Percentiles rank a stretch among this genome's conserved stretches.
Evolutionary conservation across 2,888 invertebrate genomes (phyloP).

Genomic region (Diaperis boleti): DNA sequence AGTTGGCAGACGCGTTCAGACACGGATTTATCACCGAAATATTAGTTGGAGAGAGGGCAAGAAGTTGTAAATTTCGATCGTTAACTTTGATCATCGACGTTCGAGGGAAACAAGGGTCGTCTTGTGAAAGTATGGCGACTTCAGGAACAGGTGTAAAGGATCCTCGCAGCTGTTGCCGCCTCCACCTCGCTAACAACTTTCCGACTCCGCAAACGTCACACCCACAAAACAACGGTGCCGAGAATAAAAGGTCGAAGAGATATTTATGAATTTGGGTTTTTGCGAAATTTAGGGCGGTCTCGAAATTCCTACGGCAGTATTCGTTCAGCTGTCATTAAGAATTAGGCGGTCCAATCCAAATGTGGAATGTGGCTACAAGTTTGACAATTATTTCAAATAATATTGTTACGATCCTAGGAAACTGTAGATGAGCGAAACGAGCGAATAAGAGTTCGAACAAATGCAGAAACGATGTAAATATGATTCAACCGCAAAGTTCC

Average conservation of each 20-base stretch:
- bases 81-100: conserved; percentile 39
- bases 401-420: no score
- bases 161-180: conserved; percentile 52
- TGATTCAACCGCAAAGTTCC: no score
- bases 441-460: no score
- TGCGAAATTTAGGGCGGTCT: no score
- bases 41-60: conserved; percentile 17
- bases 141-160: conserved; percentile 56
- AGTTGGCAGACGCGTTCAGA: conserved; percentile 9
- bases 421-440: no score
- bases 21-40: conserved; percentile 5
- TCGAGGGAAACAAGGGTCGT: conserved; percentile 26
- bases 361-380: no score
- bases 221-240: conserved; percentile 12
- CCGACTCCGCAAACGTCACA: conserved; percentile 21
- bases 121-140: conserved; percentile 43
- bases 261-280: conserved; percentile 9
- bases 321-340: no score
- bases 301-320: no score
- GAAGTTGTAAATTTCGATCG: conserved; percentile 33
- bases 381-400: no score
- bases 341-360: no score
- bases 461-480: no score
- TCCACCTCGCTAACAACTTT: conserved; percentile 41
- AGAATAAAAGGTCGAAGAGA: conserved; percentile 7